These are phyloP conservation scores for Melanotaenia nigrans DNA, from an alignment of 2,797 vertebrate species.

Conservation along the genomic window DNA sequence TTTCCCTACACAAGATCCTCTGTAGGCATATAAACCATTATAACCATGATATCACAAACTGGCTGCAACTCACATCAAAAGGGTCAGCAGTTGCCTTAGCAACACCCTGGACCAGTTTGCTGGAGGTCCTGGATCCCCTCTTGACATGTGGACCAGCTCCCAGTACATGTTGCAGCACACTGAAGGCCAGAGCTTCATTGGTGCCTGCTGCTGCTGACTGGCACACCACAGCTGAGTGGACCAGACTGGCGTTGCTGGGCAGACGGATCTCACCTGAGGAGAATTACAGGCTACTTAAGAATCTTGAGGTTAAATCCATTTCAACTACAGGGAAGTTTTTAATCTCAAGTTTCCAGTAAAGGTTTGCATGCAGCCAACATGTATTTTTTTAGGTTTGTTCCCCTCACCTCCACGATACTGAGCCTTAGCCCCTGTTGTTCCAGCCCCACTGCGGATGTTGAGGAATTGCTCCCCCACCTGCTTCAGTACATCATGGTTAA, in stretches of 20 bases:
- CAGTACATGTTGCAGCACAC: conserved; percentile 92
- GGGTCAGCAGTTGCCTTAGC: conserved; percentile 86
- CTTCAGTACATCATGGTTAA: conserved; percentile 89
- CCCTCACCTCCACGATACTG: conserved; percentile 90
- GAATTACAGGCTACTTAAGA: neutral
- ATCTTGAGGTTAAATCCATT: neutral
- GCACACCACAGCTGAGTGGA: conserved; percentile 89
- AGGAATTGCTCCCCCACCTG: conserved; percentile 96
- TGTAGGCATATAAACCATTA: neutral
- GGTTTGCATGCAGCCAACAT: neutral
- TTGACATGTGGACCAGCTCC: conserved; percentile 92
- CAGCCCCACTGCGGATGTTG: conserved; percentile 92
- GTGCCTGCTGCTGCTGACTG: conserved; percentile 84
- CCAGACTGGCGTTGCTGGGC: conserved; percentile 79
- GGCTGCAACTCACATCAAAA: conserved; percentile 88
- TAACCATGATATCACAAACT: conserved; percentile 5
- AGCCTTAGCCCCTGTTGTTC: conserved; percentile 83
- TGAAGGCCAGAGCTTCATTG: conserved; percentile 87
- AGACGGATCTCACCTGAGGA: conserved; percentile 88
- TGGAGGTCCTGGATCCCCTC: conserved; percentile 86
- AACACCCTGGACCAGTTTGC: conserved; percentile 85
- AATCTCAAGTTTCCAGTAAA: neutral
- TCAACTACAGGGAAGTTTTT: neutral
- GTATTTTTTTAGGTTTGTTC: neutral
- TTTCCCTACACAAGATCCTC: neutral